Conservation (phyloP, 2,797 vertebrate species). For the Acipenser ruthenus region DNA sequence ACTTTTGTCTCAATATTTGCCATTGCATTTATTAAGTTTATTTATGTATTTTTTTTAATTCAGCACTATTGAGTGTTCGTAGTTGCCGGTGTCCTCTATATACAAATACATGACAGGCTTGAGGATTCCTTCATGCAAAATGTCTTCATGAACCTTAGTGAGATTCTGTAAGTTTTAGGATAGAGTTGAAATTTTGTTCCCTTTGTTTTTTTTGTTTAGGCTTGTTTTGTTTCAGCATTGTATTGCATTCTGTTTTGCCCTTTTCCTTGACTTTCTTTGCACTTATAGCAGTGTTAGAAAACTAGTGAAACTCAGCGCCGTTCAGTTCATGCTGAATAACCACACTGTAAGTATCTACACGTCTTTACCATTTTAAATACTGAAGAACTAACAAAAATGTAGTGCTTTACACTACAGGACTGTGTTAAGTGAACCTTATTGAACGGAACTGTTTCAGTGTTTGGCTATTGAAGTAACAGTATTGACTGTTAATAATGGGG, state of each 20-base stretch:
- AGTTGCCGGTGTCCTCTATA: neutral
- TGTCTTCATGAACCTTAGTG: too few relatives aligned
- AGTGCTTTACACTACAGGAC: neutral
- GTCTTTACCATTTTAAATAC: neutral
- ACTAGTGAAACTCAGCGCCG: conserved; percentile 92
- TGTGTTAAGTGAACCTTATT: neutral
- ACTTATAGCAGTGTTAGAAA: conserved; percentile 97
- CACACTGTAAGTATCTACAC: conserved; percentile 76
- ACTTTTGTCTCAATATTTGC: too few relatives aligned
- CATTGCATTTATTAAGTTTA: too few relatives aligned
- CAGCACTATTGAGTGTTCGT: neutral
- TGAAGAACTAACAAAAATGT: neutral
- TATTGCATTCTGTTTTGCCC: neutral
- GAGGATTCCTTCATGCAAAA: too few relatives aligned
- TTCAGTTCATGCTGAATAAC: conserved; percentile 99
- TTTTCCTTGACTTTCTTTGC: conserved; percentile 57
- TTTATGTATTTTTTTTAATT: too few relatives aligned
- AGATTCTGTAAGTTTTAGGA: neutral
- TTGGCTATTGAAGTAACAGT: too few relatives aligned
- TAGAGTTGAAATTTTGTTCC: neutral
- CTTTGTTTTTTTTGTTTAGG: conserved; percentile 5
- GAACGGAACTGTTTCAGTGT: too few relatives aligned
- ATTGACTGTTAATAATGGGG: too few relatives aligned
- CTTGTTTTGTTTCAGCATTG: neutral
- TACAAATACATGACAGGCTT: too few relatives aligned